Conservation (phyloP, 2,888 invertebrate species). For the Hipparchia semele region DNA sequence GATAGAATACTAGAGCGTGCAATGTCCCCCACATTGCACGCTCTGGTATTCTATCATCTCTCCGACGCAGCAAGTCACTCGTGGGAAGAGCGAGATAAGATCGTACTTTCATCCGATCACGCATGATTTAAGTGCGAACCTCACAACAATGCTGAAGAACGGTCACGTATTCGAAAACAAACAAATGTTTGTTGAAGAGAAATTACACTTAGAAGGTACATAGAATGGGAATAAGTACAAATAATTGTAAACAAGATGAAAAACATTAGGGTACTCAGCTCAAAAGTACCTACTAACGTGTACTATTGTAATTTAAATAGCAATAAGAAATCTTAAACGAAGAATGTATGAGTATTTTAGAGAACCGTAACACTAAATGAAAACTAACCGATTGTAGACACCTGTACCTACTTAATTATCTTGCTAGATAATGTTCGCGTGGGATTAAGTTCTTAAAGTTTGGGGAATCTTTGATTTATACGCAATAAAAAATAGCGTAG, state of each 20-base stretch:
- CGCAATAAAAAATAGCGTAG: no score
- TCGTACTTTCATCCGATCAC: slow-evolving; percentile 75
- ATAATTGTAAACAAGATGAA: slow-evolving; percentile 8
- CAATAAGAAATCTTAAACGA: no score
- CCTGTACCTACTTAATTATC: no score
- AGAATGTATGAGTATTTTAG: not conserved
- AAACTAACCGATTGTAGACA: no score
- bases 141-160: slow-evolving; percentile 62
- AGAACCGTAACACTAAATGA: not conserved
- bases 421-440: no score
- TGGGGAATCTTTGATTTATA: no score
- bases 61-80: slow-evolving; percentile 55
- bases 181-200: slow-evolving; percentile 30
- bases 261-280: not conserved
- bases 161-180: slow-evolving; percentile 49
- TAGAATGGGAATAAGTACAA: slow-evolving; percentile 12
- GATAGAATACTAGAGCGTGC: no score
- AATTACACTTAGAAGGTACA: slow-evolving; percentile 12
- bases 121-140: slow-evolving; percentile 76
- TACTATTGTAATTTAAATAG: not conserved
- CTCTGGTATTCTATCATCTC: not conserved
- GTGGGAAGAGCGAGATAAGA: slow-evolving; percentile 74
- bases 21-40: no score
- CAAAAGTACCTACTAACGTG: not conserved
- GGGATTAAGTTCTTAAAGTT: no score